Evolutionary conservation across 2,797 vertebrate genomes (phyloP).

Genomic region (Choloepus didactylus): DNA sequence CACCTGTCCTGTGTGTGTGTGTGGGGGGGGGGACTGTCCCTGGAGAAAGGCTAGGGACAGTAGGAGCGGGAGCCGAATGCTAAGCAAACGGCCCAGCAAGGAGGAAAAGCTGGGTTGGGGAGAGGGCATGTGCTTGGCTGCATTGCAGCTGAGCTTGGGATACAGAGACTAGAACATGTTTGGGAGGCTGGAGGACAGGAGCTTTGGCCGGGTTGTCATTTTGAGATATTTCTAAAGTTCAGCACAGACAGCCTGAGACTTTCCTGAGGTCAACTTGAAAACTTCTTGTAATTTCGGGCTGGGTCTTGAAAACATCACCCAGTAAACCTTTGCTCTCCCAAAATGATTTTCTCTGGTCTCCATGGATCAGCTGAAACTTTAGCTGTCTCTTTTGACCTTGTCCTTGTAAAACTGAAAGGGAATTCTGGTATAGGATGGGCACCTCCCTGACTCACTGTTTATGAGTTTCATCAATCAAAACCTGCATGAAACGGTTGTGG

Average conservation of each 20-base stretch:
- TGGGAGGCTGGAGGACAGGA: no score
- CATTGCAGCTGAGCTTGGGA: background rate
- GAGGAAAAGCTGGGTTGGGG: background rate
- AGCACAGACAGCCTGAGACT: background rate
- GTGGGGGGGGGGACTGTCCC: no score
- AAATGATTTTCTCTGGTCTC: background rate
- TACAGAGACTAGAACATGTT: background rate
- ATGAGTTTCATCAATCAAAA: background rate
- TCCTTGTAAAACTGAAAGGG: background rate
- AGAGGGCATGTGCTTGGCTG: background rate
- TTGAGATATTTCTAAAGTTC: background rate
- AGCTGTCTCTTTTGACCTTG: background rate
- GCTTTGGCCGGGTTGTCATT: background rate
- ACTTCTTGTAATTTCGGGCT: background rate
- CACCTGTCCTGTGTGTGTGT: background rate
- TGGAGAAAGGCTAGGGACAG: background rate
- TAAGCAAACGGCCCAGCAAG: accelerated
- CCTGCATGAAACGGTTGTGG: background rate
- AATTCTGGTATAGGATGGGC: background rate
- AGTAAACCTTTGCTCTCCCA: background rate
- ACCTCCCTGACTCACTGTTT: background rate
- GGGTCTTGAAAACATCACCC: background rate
- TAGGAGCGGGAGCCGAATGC: accelerated
- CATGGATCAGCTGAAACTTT: background rate
- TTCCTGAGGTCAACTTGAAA: slow-evolving; percentile 1